Evolutionary conservation across 2,888 invertebrate genomes (phyloP).

Genomic region (Lithodes maja): DNA sequence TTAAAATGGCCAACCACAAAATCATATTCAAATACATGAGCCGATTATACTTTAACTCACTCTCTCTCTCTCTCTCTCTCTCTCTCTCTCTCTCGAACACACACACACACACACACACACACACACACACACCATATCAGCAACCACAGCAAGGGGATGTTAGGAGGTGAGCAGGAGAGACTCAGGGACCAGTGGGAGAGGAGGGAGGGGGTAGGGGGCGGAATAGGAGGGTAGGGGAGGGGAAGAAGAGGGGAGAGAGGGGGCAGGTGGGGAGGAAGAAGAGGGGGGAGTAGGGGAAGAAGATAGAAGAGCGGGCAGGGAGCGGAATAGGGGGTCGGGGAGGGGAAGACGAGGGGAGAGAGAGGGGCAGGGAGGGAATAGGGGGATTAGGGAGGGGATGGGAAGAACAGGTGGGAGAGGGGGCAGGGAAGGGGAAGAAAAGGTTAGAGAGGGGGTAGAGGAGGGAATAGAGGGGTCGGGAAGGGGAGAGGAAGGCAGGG

Average conservation of each 20-base stretch:
- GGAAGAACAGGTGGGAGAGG: not conserved
- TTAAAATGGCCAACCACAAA: too few relatives aligned
- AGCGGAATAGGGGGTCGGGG: not conserved
- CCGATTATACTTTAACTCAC: too few relatives aligned
- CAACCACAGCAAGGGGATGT: not conserved
- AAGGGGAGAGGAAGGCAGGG: not conserved
- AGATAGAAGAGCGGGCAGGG: not conserved
- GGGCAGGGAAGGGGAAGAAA: not conserved
- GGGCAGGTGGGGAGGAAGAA: not conserved
- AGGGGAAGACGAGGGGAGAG: not conserved
- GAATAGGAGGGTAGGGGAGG: not conserved
- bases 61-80: too few relatives aligned
- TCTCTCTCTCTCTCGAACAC: too few relatives aligned
- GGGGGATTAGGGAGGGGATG: not conserved
- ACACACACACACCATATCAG: too few relatives aligned
- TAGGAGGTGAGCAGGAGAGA: not conserved
- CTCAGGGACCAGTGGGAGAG: not conserved
- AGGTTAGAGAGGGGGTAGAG: not conserved
- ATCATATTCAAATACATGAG: too few relatives aligned
- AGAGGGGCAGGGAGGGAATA: not conserved
- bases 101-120: too few relatives aligned
- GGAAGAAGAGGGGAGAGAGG: not conserved
- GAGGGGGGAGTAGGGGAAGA: not conserved
- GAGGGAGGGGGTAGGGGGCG: not conserved
- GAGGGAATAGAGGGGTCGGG: not conserved